Conservation (phyloP, 2,113 vertebrate genomes). For the Tyto alba region DNA sequence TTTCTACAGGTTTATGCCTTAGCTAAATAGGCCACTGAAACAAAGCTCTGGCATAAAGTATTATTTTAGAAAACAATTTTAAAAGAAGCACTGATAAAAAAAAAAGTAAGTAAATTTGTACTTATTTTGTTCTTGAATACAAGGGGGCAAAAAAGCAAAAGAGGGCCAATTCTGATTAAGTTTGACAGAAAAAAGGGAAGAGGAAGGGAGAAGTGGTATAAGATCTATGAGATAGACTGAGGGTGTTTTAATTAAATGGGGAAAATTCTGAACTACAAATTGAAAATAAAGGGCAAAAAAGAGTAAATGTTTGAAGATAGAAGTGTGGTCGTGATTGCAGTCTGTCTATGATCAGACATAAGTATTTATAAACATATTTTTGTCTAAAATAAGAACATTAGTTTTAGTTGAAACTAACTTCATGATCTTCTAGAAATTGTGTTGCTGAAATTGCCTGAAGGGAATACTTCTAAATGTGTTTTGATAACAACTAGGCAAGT, state of each 20-base stretch:
- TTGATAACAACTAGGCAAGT: neutral
- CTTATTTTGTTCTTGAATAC: neutral
- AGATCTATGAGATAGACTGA: neutral
- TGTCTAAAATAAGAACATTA: neutral
- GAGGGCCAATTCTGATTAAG: neutral
- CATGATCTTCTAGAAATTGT: neutral
- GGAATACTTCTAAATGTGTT: conserved; percentile 2
- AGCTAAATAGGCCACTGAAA: neutral
- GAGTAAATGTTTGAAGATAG: neutral
- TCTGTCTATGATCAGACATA: neutral
- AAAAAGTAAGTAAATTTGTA: neutral
- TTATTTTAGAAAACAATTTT: neutral
- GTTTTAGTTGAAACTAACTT: neutral
- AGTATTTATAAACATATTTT: neutral
- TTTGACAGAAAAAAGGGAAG: neutral
- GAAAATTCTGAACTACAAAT: neutral
- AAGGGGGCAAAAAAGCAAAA: neutral
- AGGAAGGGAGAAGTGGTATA: neutral
- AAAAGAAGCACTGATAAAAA: neutral
- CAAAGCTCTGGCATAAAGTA: neutral
- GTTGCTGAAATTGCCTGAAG: neutral
- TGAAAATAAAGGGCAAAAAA: neutral
- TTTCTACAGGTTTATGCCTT: neutral
- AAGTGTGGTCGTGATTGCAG: neutral
- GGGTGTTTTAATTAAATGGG: neutral